Evolutionary conservation across 1,140 invertebrate genomes (phyloP).

Genomic region (Agrilus planipennis): DNA sequence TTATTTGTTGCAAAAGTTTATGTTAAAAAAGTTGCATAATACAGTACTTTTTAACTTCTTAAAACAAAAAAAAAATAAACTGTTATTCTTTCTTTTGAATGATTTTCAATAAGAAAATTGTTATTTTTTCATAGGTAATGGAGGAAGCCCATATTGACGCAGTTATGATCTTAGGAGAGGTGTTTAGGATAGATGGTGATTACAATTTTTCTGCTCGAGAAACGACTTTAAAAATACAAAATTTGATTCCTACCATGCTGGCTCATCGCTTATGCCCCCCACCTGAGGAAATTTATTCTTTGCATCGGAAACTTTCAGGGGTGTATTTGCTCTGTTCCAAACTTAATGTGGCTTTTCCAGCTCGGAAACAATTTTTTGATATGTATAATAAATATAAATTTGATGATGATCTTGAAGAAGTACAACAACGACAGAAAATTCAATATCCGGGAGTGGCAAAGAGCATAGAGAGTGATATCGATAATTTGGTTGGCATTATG

Average conservation of each 20-base stretch:
- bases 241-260: constrained; percentile 88
- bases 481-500: constrained; percentile 86
- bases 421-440: no score
- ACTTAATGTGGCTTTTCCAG: constrained; percentile 75
- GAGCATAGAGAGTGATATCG: constrained; percentile 96
- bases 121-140: constrained; percentile 75
- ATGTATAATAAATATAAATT: constrained; percentile 56
- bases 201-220: constrained; percentile 85
- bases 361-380: constrained; percentile 75
- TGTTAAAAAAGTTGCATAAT: background rate
- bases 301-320: constrained; percentile 96
- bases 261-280: constrained; percentile 90
- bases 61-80: no score
- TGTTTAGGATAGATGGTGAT: constrained; percentile 61
- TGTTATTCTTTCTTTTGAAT: background rate
- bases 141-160: constrained; percentile 89
- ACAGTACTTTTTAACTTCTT: no score
- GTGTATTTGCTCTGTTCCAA: constrained; percentile 92
- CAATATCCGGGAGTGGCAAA: constrained; percentile 97
- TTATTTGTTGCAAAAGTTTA: no score
- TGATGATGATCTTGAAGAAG: no score
- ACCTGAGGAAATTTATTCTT: constrained; percentile 96
- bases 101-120: no score
- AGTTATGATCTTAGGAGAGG: constrained; percentile 90
- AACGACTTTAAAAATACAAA: constrained; percentile 64